Base-by-base conservation (phyloP, 2,797 vertebrate species). In the Rhinogobio ventralis region DNA sequence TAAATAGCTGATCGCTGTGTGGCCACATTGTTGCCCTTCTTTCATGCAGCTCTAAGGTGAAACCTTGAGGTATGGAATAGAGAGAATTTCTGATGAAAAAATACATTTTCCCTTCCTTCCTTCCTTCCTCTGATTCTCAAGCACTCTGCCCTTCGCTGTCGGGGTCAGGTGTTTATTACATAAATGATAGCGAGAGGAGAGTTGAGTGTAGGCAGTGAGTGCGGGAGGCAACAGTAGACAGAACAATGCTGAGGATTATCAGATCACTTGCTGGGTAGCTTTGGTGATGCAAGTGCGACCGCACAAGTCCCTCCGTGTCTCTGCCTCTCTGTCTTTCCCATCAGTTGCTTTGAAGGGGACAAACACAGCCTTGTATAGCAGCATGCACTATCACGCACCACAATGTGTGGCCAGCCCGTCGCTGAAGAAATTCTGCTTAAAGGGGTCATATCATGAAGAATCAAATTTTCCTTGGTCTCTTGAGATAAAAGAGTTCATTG, bases 51-150 rank as follows among this genome's bases (percentile, higher is more conserved):
- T 94, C 93, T 91, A 92, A 93, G 94, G 93, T 93, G 93, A 94
- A 94, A 95, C 94, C 95, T 95, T 95, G 93, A 95, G 95, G 93
- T 95, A 91, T 86, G 91, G 93, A 95, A 95, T 91, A 96, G 93
- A 95, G 83, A 89, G 95, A 95, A 95, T 96, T 93, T 95, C 95
- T 94, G 92, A 96, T 96, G 94, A 94, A 94, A 94, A 95, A 95
- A 94, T 93, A 90, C 91, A 94, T 95, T 95, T 93, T 94, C 86
- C 86, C 84, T 85, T 87, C 83, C 68, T 83, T 77, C 80, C 89
- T 33, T 57, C 55, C 55, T 46, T 87, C 82, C 89, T 78, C 80
- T 87, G 75, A 85, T 83, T 82, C 83, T 83, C 60, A 75, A 78
- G 33, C 86, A 89, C 88, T 87, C 85, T 92, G 89, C 90, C 89